Percentiles rank a stretch among this genome's conserved stretches.
These are phyloP conservation scores for Leucophenga varia DNA, from an alignment of 1,140 invertebrate species.

Conservation along the genomic window DNA sequence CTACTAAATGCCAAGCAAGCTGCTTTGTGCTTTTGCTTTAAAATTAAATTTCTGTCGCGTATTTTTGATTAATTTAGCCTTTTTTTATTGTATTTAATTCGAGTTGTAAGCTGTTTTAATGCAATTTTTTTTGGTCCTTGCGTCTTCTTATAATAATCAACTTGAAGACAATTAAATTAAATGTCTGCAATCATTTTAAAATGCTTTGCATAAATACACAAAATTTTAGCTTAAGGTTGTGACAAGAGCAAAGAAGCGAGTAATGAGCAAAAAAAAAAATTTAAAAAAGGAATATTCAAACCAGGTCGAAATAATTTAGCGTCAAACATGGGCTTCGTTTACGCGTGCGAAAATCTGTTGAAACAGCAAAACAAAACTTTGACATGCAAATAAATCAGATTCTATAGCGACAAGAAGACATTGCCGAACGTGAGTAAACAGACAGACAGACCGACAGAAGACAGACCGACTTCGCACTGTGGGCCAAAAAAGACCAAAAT, in stretches of 20 bases:
- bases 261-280: conserved; percentile 14
- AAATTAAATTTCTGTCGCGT: too few relatives aligned
- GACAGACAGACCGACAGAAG: too few relatives aligned
- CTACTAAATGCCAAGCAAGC: too few relatives aligned
- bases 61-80: too few relatives aligned
- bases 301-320: neutral
- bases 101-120: conserved; percentile 42
- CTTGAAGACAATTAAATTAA: conserved; percentile 50
- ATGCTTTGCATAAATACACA: conserved; percentile 33
- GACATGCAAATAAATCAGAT: conserved; percentile 56
- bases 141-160: conserved; percentile 6
- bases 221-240: conserved; percentile 15
- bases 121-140: conserved; percentile 4
- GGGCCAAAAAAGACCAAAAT: too few relatives aligned
- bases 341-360: conserved; percentile 16
- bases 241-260: too few relatives aligned
- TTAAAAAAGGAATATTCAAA: neutral
- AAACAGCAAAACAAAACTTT: too few relatives aligned
- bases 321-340: conserved; percentile 3
- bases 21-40: too few relatives aligned
- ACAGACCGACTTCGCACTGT: too few relatives aligned
- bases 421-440: too few relatives aligned
- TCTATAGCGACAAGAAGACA: conserved; percentile 7
- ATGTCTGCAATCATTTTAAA: conserved; percentile 50
- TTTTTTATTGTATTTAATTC: too few relatives aligned